Conservation (phyloP, 2,797 vertebrate species). For the Eulemur rubriventer region DNA sequence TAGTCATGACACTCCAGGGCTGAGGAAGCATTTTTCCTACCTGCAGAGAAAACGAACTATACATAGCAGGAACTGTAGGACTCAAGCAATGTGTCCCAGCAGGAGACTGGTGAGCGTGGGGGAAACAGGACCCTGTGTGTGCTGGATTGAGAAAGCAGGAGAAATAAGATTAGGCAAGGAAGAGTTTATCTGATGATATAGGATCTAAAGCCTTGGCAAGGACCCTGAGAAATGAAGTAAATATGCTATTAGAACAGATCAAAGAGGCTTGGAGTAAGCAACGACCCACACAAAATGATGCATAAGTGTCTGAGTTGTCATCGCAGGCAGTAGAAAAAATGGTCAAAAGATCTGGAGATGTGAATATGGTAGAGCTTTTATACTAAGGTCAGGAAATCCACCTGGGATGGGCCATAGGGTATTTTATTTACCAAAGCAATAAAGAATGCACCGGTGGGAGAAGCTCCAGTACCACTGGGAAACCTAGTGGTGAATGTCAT, state of each 20-base stretch:
- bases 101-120: not conserved
- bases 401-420: not conserved
- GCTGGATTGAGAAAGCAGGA: not conserved
- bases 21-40: not conserved
- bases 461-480: not conserved
- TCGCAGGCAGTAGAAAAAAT: not conserved
- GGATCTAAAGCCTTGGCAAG: not conserved
- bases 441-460: not conserved
- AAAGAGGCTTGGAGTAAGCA: not conserved
- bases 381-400: not conserved
- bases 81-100: not conserved
- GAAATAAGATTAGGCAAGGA: not conserved
- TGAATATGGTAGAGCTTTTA: not conserved
- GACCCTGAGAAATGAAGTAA: not conserved
- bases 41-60: not conserved
- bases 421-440: not conserved
- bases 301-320: not conserved
- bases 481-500: not conserved
- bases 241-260: not conserved
- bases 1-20: not conserved
- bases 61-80: not conserved
- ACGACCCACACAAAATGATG: not conserved
- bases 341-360: not conserved
- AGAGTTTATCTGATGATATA: not conserved
- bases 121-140: rapidly evolving